Evolutionary conservation across 2,113 vertebrate species (phyloP).

Genomic region (Pygoscelis adeliae): DNA sequence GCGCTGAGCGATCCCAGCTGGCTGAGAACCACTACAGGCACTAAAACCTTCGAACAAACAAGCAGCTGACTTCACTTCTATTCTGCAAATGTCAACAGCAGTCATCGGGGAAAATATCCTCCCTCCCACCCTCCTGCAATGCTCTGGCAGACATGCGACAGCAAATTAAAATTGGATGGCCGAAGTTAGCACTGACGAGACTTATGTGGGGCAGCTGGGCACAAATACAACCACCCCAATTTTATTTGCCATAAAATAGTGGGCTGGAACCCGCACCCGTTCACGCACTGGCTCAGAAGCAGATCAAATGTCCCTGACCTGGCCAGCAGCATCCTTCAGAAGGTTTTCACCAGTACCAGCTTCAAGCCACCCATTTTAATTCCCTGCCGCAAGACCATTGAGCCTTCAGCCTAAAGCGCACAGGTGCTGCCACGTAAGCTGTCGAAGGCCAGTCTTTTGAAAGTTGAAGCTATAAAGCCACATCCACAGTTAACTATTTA

Average conservation of each 20-base stretch:
- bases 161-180: not conserved
- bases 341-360: not conserved
- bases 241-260: not conserved
- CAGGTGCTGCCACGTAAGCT: not conserved
- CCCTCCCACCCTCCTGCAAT: not conserved
- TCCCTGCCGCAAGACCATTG: rapidly evolving
- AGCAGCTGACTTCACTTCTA: conserved; percentile 34
- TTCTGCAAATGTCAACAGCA: conserved; percentile 56
- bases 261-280: not conserved
- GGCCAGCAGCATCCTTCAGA: not conserved
- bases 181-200: not conserved
- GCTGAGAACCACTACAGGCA: not conserved
- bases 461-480: not conserved
- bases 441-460: not conserved
- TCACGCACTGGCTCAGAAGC: not conserved
- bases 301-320: not conserved
- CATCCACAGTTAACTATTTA: not conserved
- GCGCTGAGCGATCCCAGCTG: not conserved
- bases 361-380: not conserved
- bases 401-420: not conserved
- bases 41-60: not conserved
- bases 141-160: not conserved
- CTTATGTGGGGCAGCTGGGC: not conserved
- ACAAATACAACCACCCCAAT: not conserved
- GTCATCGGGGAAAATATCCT: conserved; percentile 29